Evolutionary conservation across 2,113 vertebrate species (phyloP).

Genomic region (Carettochelys insculpta): DNA sequence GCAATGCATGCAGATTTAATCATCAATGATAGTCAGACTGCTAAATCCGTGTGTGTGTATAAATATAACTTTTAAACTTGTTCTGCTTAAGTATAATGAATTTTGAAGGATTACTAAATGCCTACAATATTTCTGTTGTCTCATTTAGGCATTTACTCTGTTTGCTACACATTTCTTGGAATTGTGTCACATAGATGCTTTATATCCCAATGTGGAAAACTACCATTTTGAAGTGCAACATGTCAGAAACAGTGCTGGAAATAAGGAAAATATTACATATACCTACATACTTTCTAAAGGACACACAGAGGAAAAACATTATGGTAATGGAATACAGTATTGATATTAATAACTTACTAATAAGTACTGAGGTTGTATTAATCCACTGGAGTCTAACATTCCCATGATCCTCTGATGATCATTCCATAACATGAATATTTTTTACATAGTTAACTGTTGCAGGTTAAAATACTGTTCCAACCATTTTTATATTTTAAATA

Average conservation of each 20-base stretch:
- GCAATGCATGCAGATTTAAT: neutral
- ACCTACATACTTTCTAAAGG: conserved; percentile 89
- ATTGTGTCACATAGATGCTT: conserved; percentile 87
- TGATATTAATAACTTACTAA: neutral
- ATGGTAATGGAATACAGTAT: conserved; percentile 78
- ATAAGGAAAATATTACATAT: conserved; percentile 84
- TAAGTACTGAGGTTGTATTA: neutral
- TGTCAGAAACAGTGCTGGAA: conserved; percentile 75
- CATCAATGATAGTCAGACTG: neutral
- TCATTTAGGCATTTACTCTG: conserved; percentile 89
- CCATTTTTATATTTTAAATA: neutral
- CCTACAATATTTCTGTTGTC: conserved; percentile 13
- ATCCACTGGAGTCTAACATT: neutral
- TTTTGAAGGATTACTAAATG: neutral
- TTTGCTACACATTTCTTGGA: conserved; percentile 97
- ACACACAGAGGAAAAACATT: conserved; percentile 90
- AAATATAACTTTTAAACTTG: neutral
- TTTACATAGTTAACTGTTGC: neutral
- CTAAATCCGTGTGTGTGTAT: neutral
- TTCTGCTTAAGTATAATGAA: conserved; percentile 21
- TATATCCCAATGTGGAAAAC: conserved; percentile 95
- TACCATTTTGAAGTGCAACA: conserved; percentile 95
- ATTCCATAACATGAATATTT: neutral
- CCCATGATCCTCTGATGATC: neutral
- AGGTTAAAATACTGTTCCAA: neutral